These are phyloP conservation scores for Tigriopus japonicus DNA, from an alignment of 1,140 invertebrate species.

Conservation along the genomic window DNA sequence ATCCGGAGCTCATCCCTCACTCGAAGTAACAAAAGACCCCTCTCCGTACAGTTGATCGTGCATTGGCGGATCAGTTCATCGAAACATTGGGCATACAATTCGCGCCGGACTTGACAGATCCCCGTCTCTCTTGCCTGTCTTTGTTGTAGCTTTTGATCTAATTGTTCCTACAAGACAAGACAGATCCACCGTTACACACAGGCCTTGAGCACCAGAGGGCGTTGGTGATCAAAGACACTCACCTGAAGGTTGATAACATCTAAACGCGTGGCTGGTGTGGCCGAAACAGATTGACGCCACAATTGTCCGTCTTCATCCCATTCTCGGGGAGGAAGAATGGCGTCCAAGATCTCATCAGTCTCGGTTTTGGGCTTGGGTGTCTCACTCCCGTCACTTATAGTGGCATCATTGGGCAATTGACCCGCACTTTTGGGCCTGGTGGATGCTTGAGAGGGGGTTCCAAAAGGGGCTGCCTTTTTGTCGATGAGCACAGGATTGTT, in stretches of 20 bases:
- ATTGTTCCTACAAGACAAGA: conserved; percentile 58
- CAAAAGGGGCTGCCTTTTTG: neutral
- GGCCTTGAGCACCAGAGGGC: neutral
- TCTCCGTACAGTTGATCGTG: conserved; percentile 89
- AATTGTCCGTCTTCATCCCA: conserved; percentile 63
- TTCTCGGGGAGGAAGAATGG: conserved; percentile 83
- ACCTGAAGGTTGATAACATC: conserved; percentile 57
- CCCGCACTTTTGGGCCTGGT: neutral
- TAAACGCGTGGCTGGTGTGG: conserved; percentile 75
- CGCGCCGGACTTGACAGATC: conserved; percentile 79
- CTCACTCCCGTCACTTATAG: conserved; percentile 13
- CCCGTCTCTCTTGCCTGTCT: conserved; percentile 84
- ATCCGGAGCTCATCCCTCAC: conserved; percentile 87
- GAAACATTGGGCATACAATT: conserved; percentile 91
- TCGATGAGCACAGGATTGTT: conserved; percentile 12
- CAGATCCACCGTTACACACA: neutral
- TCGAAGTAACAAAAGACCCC: conserved; percentile 74
- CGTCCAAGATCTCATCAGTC: conserved; percentile 82
- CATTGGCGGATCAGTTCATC: conserved; percentile 41
- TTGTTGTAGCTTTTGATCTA: conserved; percentile 76
- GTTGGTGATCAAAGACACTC: neutral
- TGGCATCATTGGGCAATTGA: neutral
- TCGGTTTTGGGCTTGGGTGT: conserved; percentile 29
- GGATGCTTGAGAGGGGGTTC: neutral
- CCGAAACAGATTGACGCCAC: conserved; percentile 46